Evolutionary conservation across 2,113 vertebrate genomes (phyloP), one percentile per base, ranked within the genome.

Genomic region (Oncorhynchus clarkii): DNA sequence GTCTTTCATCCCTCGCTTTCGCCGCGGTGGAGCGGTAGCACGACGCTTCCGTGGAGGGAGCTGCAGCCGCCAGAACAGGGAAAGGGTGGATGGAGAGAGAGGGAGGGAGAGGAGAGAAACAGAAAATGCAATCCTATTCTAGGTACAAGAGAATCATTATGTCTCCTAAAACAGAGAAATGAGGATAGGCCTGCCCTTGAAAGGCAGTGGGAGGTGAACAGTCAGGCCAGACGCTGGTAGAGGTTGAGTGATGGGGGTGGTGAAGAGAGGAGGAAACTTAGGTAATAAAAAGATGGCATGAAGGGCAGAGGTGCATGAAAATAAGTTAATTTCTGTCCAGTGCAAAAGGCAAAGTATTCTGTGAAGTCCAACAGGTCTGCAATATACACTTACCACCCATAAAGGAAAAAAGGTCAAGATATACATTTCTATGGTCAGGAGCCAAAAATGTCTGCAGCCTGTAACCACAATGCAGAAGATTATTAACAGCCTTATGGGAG

Each of bases 81-180:
- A 16, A 34, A 71, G n/a, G 39, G 67, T 1, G 49, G 16, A 27
- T 14, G 34, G 26, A 20, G 26, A 59, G 70, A 7, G 60, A 62
- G 65, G 20, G 29, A n/a, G 22, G 12, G 67, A 48, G 48, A 67
- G 69, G 80, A 51, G 77, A 78, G 71, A 86, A 84, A 89, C 79
- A 75, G 82, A 90, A 91, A 91, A 89, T 82, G 80, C 86, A 90
- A 90, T 92, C 85, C 84, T 85, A 89, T 90, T 91, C 73, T 80
- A 73, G 78, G 82, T 87, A 83, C 87, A 85, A 86, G 80, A 87
- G 88, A 90, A 90, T 89, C 85, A 92, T 92, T 91, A 91, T 92
- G 87, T 89, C 67, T 73, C 83, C 83, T 85, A 78, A 90, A 89
- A 88, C 80, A 87, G 82, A 87, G 75, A 81, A 81, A 73, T 72